Percentiles rank a stretch among this genome's conserved stretches.
These are phyloP conservation scores for Leptothorax acervorum DNA, from an alignment of 2,888 invertebrate genomes.

Conservation along the genomic window DNA sequence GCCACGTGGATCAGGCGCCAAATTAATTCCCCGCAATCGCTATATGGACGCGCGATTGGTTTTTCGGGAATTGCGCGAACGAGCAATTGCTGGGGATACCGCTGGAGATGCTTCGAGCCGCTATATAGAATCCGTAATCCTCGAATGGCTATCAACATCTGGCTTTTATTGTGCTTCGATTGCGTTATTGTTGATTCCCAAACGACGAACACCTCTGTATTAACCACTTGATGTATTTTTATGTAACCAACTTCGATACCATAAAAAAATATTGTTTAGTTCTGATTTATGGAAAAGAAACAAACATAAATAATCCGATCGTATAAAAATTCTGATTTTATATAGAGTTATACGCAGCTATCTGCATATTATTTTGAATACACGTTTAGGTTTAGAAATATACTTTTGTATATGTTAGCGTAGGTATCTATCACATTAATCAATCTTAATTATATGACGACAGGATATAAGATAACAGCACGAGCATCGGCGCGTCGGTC, in stretches of 20 bases:
- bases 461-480: not conserved
- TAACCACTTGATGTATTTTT: not conserved
- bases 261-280: not conserved
- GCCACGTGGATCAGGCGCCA: constrained; percentile 19
- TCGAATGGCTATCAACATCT: constrained; percentile 1
- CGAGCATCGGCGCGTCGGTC: not conserved
- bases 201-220: not conserved
- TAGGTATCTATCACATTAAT: constrained; percentile 1
- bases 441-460: constrained; percentile 31
- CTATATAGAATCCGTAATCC: constrained; percentile 15
- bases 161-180: constrained; percentile 15
- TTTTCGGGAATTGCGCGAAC: constrained; percentile 11
- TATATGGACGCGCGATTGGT: not conserved
- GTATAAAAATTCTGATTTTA: not conserved
- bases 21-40: constrained; percentile 13
- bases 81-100: not conserved
- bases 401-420: not conserved
- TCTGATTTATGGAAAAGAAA: not conserved
- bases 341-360: not conserved
- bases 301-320: not conserved
- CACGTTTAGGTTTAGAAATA: not conserved
- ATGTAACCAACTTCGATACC: not conserved
- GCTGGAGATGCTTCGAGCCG: not conserved
- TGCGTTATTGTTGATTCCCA: not conserved
- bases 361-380: not conserved